Conservation (phyloP, 2,888 invertebrate genomes). For the Cryptus viduatorius region DNA sequence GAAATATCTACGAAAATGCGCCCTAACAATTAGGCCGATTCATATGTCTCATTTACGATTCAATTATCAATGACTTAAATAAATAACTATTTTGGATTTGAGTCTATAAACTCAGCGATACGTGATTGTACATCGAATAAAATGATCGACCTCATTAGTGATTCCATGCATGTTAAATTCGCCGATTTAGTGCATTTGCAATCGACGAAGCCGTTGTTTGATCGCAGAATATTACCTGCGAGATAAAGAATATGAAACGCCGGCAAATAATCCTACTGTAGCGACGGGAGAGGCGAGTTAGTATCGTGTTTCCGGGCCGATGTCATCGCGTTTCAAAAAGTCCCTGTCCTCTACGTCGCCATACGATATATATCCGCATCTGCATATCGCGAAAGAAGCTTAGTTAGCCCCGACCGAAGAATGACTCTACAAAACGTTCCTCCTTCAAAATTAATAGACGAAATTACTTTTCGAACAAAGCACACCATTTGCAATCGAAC, state of each 20-base stretch:
- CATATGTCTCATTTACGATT: too few relatives aligned
- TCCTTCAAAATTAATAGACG: background rate
- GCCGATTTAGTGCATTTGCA: constrained; percentile 34
- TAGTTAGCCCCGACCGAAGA: background rate
- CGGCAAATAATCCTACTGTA: constrained; percentile 8
- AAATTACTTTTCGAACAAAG: background rate
- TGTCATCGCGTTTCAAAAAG: constrained; percentile 46
- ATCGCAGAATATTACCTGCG: constrained; percentile 5
- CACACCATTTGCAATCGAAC: background rate
- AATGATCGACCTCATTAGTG: constrained; percentile 43
- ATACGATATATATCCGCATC: background rate
- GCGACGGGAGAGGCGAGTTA: background rate
- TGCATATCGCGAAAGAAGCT: constrained; percentile 6
- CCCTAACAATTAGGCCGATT: too few relatives aligned
- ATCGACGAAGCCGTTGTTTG: background rate
- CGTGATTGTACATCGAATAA: background rate
- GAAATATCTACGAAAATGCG: too few relatives aligned
- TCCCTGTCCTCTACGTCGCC: background rate
- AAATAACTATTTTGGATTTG: too few relatives aligned
- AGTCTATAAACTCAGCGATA: too few relatives aligned
- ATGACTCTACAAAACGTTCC: background rate
- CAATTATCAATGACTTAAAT: too few relatives aligned
- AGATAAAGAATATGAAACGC: background rate
- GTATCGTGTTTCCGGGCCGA: constrained; percentile 34
- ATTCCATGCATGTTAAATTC: constrained; percentile 61